Percentiles rank a stretch among this genome's conserved stretches.
phyloP scores from a whole-genome alignment of 2,888 invertebrate genomes.

The Dryobotodes eremita region DNA sequence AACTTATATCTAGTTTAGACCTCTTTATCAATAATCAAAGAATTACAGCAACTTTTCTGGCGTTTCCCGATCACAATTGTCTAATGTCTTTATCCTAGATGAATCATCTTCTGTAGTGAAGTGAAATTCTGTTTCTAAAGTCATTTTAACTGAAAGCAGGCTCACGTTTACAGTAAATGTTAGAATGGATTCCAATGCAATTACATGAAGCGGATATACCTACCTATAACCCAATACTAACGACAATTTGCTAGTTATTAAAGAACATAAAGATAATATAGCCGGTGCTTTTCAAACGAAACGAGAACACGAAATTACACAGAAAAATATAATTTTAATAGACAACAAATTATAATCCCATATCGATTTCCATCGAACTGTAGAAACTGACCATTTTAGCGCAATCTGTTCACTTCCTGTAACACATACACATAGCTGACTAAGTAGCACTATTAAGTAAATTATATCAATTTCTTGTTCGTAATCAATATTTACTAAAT shows the following conservation, averaged over 20 bases:
- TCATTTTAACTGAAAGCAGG: neutral
- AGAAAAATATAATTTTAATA: slow-evolving; percentile 52
- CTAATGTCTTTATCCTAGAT: neutral
- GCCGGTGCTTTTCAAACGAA: slow-evolving; percentile 23
- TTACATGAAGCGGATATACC: neutral
- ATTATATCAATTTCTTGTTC: slow-evolving; percentile 57
- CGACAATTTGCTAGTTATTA: slow-evolving; percentile 22
- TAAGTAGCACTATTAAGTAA: slow-evolving; percentile 43
- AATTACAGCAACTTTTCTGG: neutral
- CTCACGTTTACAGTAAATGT: neutral
- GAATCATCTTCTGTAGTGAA: no score
- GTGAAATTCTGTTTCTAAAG: neutral
- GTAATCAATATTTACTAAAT: slow-evolving; percentile 51
- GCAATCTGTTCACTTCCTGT: slow-evolving; percentile 47
- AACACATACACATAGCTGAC: slow-evolving; percentile 9
- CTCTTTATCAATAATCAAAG: neutral
- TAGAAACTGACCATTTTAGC: slow-evolving; percentile 23
- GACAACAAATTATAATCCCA: slow-evolving; percentile 37
- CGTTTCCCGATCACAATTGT: neutral
- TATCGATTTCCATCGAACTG: slow-evolving; percentile 39
- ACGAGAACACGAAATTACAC: slow-evolving; percentile 19
- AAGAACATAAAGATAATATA: slow-evolving; percentile 28
- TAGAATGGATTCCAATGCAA: neutral
- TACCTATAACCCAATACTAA: neutral
- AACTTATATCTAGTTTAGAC: neutral